These are phyloP conservation scores for Hymenopus coronatus DNA, from an alignment of 2,888 invertebrate genomes.

Conservation along the genomic window DNA sequence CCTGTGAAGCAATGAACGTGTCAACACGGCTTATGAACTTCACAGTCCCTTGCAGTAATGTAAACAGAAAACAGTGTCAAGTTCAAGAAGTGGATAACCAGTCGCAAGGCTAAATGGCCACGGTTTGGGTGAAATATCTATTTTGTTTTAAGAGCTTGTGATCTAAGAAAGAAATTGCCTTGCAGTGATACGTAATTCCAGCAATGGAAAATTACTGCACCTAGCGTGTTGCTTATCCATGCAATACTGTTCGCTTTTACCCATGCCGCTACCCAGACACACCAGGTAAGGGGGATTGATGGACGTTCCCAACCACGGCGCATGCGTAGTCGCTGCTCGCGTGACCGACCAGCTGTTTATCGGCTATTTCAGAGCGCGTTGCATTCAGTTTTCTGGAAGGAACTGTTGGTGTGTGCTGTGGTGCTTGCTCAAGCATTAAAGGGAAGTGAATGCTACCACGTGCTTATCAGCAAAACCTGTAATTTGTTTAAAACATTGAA, in stretches of 20 bases:
- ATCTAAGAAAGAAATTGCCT: too few species aligned
- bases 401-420: background rate
- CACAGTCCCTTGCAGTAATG: too few species aligned
- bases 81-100: too few species aligned
- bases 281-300: background rate
- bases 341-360: background rate
- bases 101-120: too few species aligned
- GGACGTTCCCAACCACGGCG: background rate
- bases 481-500: background rate
- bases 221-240: background rate
- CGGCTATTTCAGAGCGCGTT: background rate
- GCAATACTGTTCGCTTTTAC: background rate
- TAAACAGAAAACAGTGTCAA: too few species aligned
- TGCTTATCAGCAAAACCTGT: background rate
- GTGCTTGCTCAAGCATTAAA: background rate
- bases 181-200: background rate
- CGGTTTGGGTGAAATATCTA: too few species aligned
- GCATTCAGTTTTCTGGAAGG: background rate
- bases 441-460: background rate
- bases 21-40: too few species aligned
- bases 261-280: background rate
- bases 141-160: too few species aligned
- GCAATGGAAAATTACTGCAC: background rate
- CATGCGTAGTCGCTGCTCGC: background rate
- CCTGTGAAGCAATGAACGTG: too few species aligned